Percentiles rank a stretch among this genome's conserved stretches.
phyloP scores from a whole-genome alignment of 1,140 invertebrate genomes.

The Orchesella cincta region DNA sequence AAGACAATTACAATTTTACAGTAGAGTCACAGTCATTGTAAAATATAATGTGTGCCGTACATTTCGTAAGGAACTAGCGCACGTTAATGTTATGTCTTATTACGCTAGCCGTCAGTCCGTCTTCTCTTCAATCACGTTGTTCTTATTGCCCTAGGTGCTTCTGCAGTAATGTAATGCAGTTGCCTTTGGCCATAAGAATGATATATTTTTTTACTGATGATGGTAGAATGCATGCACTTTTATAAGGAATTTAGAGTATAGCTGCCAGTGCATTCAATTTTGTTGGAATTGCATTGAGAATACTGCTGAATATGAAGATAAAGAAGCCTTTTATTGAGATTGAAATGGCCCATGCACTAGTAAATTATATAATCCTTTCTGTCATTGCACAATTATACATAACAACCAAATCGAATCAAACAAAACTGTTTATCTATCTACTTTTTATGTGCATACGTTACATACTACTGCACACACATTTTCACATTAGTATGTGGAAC shows the following conservation, averaged over 20 bases:
- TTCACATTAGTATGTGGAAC: constrained; percentile 1
- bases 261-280: too few relatives aligned
- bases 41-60: too few relatives aligned
- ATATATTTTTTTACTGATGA: too few relatives aligned
- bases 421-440: constrained; percentile 5
- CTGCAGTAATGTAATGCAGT: too few relatives aligned
- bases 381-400: constrained; percentile 19
- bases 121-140: too few relatives aligned
- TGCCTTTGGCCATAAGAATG: neutral
- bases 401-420: constrained; percentile 27
- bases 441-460: neutral
- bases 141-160: too few relatives aligned
- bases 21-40: neutral
- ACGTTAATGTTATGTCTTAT: neutral
- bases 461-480: neutral
- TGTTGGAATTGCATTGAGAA: too few relatives aligned
- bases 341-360: neutral
- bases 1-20: constrained; percentile 8
- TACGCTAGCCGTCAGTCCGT: neutral
- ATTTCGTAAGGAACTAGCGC: neutral
- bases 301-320: too few relatives aligned
- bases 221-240: too few relatives aligned
- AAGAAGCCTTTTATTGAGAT: neutral
- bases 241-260: too few relatives aligned
- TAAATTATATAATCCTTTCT: constrained; percentile 26